phyloP scores from a whole-genome alignment of 2,888 invertebrate genomes.

The Aplocera efformata region DNA sequence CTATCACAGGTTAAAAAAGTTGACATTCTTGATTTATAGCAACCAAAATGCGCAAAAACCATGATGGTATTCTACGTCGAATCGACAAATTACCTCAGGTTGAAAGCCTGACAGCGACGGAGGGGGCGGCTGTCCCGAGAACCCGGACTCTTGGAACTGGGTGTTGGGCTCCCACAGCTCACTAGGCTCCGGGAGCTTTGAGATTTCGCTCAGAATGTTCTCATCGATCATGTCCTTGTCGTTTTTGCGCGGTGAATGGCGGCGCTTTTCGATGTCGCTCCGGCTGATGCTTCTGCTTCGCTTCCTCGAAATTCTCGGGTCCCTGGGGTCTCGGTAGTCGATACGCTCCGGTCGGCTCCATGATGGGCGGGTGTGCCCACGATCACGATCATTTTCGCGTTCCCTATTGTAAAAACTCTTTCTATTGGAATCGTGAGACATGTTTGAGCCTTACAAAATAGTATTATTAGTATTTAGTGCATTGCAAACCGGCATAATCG shows the following conservation, averaged over 20 bases:
- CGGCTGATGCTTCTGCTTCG: constrained; percentile 52
- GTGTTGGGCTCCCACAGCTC: constrained; percentile 61
- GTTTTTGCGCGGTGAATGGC: constrained; percentile 56
- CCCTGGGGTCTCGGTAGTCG: constrained; percentile 35
- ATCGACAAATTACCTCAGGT: constrained; percentile 39
- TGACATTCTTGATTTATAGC: no score
- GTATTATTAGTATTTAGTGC: neutral
- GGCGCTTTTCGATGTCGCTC: constrained; percentile 39
- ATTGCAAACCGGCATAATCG: constrained; percentile 21
- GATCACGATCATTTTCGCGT: constrained; percentile 28
- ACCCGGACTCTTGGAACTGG: constrained; percentile 55
- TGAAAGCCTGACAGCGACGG: constrained; percentile 31
- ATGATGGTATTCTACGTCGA: no score
- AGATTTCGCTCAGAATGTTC: constrained; percentile 66
- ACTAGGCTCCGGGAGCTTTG: constrained; percentile 66
- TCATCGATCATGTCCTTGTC: constrained; percentile 66
- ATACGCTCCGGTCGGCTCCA: constrained; percentile 30
- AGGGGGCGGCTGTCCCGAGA: constrained; percentile 36
- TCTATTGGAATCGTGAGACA: constrained; percentile 50
- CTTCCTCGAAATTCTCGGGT: constrained; percentile 38
- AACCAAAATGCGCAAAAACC: no score
- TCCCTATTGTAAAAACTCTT: constrained; percentile 45
- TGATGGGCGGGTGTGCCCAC: constrained; percentile 16
- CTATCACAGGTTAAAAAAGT: no score
- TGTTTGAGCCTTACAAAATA: constrained; percentile 13